Conservation (phyloP, 2,888 invertebrate genomes). For the Antheraea yamamai region DNA sequence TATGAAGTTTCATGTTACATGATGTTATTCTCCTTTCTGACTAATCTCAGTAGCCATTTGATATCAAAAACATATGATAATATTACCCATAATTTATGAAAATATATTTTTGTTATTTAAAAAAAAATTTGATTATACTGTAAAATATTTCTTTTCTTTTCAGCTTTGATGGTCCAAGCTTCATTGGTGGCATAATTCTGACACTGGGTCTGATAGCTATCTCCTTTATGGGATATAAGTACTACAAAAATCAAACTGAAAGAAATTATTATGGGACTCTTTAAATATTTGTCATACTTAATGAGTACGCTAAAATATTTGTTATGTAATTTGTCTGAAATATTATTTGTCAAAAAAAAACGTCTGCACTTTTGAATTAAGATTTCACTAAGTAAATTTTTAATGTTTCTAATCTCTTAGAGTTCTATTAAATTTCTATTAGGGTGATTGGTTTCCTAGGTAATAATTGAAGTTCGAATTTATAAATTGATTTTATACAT, state of each 20-base stretch:
- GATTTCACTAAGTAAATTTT: neutral
- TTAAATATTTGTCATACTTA: constrained; percentile 10
- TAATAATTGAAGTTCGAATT: constrained; percentile 31
- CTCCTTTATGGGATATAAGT: constrained; percentile 91
- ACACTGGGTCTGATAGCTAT: constrained; percentile 90
- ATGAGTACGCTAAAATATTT: constrained; percentile 11
- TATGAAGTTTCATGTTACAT: too few species aligned
- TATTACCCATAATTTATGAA: too few species aligned
- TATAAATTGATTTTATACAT: constrained; percentile 31
- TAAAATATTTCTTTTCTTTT: constrained; percentile 33
- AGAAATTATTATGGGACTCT: constrained; percentile 86
- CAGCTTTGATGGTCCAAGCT: constrained; percentile 89
- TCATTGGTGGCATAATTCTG: constrained; percentile 92
- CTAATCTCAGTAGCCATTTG: too few species aligned
- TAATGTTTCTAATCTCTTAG: neutral
- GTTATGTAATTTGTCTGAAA: constrained; percentile 6
- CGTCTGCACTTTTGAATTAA: constrained; percentile 1
- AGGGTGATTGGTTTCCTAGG: constrained; percentile 17
- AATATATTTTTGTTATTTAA: too few species aligned
- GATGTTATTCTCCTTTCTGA: too few species aligned
- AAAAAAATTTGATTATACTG: too few species aligned
- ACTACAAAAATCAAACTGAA: constrained; percentile 92
- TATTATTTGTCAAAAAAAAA: neutral
- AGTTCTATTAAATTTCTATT: constrained; percentile 1
- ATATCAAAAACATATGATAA: too few species aligned